A percentile compares a stretch with the other conserved stretches of the same genome.
These are phyloP conservation scores for Drosophila neutralis DNA, from an alignment of 2,888 invertebrate genomes.

Conservation along the genomic window DNA sequence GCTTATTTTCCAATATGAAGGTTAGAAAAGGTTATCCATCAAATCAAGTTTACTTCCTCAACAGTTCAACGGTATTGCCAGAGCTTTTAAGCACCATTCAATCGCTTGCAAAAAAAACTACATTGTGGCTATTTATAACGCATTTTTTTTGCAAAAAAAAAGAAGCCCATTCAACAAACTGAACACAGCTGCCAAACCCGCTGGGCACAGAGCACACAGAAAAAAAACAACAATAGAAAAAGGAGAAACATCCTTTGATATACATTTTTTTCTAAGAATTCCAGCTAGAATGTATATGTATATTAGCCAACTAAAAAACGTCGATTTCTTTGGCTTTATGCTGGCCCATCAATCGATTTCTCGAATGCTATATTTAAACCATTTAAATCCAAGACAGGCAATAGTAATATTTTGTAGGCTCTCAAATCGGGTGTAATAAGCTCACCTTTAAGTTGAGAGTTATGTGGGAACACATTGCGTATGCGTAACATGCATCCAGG, in stretches of 20 bases:
- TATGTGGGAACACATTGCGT: conserved; percentile 24
- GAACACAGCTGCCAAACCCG: conserved; percentile 12
- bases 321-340: not conserved
- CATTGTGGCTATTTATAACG: conserved; percentile 1
- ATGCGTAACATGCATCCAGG: conserved; percentile 30
- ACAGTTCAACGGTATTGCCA: not conserved
- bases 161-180: conserved; percentile 2
- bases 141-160: not conserved
- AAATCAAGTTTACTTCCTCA: not conserved
- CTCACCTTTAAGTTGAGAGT: conserved; percentile 15
- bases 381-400: conserved; percentile 31
- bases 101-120: not conserved
- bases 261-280: not conserved
- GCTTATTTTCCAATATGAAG: not conserved
- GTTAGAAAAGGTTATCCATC: not conserved
- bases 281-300: not conserved
- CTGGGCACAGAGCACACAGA: conserved; percentile 11
- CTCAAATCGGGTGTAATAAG: conserved; percentile 8
- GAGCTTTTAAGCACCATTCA: not conserved
- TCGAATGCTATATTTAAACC: conserved; percentile 21
- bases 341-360: conserved; percentile 32
- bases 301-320: conserved; percentile 16
- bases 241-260: conserved; percentile 18
- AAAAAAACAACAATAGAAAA: not conserved
- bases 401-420: conserved; percentile 36